These are phyloP conservation scores for Rhynchophorus ferrugineus DNA, from an alignment of 1,140 invertebrate genomes.

Conservation along the genomic window DNA sequence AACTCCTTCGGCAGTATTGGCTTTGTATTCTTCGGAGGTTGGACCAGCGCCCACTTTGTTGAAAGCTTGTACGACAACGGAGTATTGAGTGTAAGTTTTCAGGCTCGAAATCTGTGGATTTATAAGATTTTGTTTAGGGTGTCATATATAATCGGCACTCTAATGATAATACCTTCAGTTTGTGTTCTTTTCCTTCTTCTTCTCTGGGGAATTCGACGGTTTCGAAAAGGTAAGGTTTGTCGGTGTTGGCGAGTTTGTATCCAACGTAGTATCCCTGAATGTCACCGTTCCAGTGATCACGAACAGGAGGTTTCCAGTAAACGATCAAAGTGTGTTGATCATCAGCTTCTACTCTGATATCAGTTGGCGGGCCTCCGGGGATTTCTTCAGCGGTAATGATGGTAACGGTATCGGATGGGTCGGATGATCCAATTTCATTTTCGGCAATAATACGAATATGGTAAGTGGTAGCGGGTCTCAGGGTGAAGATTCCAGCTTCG, in stretches of 20 bases:
- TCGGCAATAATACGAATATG: slow-evolving; percentile 88
- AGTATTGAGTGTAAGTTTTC: slow-evolving; percentile 86
- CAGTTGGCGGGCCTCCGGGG: slow-evolving; percentile 74
- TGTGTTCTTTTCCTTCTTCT: slow-evolving; percentile 83
- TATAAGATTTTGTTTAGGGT: background rate
- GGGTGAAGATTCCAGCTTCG: slow-evolving; percentile 78
- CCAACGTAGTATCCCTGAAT: slow-evolving; percentile 86
- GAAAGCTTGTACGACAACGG: slow-evolving; percentile 89
- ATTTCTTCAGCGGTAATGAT: slow-evolving; percentile 93
- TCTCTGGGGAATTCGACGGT: slow-evolving; percentile 88
- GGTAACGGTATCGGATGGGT: slow-evolving; percentile 84
- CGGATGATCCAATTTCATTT: slow-evolving; percentile 87
- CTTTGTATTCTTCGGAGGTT: slow-evolving; percentile 78
- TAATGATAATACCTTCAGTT: slow-evolving; percentile 56
- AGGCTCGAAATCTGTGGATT: slow-evolving; percentile 34
- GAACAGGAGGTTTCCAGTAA: slow-evolving; percentile 86
- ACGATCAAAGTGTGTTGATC: slow-evolving; percentile 88
- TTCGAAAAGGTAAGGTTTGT: slow-evolving; percentile 86
- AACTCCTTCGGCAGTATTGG: slow-evolving; percentile 86
- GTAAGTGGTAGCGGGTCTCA: slow-evolving; percentile 87
- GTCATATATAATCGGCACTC: background rate
- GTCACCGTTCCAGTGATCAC: slow-evolving; percentile 88
- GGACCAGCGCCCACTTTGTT: slow-evolving; percentile 91
- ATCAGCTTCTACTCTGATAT: slow-evolving; percentile 80
- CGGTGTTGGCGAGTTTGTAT: slow-evolving; percentile 79